Evolutionary conservation across 2,888 invertebrate species (phyloP), one percentile per base, ranked within the genome.

Genomic region (Dolichopus griseipennis): DNA sequence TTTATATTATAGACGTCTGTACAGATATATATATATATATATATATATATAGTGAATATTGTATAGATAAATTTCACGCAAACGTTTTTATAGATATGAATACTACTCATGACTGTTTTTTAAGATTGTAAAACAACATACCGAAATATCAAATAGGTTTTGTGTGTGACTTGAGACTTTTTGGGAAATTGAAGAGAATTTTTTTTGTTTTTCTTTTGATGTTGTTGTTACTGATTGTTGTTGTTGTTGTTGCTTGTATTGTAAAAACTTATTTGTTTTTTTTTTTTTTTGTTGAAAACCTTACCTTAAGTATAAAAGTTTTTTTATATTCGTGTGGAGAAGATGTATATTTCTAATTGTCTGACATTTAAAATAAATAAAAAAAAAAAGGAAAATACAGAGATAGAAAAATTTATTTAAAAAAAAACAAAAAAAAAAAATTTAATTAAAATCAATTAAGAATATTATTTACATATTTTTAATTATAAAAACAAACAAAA

Each of bases 61-160:
- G 52, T 52, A 52, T 52, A 52, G 52, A 52, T 52, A 52, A 52
- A 52, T 52, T 52, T 52, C 52, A 52, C 52, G 52, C 52, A 52
- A 52, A 52, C 52, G 52, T 52, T 52, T 52, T 52, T 52, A 52
- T 52, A 52, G 18, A 52, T 52, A 52, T 52, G 5, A 52, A 52
- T 52, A 52, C 52, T 52, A 52, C 52, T 52, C 52, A 52, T 52
- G 52, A 52, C 52, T 52, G 52, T 52, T 52, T 43, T 43, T 43
- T 18, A 12, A 41, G 15, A 9, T 41, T 41, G 41, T 27, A 27
- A 27, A 27, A 27, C 2, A 27, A 27, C 27, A 27, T 27, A 27
- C 27, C 27, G 2, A n/a, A n/a, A 27, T 27, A 27, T 27, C 5
- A 27, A 27, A 27, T 27, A 27, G 27, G 27, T 27, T 15, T 41